These are phyloP conservation scores for Syngnathus scovelli DNA, from an alignment of 2,113 vertebrate species.

Conservation along the genomic window DNA sequence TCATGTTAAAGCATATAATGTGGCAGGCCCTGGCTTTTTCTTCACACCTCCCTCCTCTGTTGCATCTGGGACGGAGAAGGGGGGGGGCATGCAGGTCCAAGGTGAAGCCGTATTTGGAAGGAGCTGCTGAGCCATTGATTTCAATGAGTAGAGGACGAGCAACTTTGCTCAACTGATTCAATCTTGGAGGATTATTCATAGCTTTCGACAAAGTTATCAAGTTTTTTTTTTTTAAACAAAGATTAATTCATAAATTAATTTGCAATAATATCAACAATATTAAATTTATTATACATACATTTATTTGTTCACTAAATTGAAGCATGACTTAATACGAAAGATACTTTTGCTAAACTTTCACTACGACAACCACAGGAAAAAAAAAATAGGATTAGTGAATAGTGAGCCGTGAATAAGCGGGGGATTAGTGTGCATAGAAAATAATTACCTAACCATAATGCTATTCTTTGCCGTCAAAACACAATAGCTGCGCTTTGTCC, in stretches of 20 bases:
- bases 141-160: slow-evolving; percentile 37
- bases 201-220: slow-evolving; percentile 28
- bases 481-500: slow-evolving; percentile 14
- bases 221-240: too few species aligned
- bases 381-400: neutral
- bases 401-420: neutral
- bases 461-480: slow-evolving; percentile 1
- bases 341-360: too few species aligned
- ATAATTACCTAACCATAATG: neutral
- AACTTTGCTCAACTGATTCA: slow-evolving; percentile 57
- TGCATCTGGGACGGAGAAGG: slow-evolving; percentile 11
- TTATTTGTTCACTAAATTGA: too few species aligned
- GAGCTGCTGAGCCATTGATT: slow-evolving; percentile 48
- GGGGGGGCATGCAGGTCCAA: slow-evolving; percentile 65
- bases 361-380: too few species aligned
- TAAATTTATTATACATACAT: too few species aligned
- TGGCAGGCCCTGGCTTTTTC: slow-evolving; percentile 71
- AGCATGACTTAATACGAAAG: too few species aligned
- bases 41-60: slow-evolving; percentile 53
- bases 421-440: neutral
- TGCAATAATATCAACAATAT: too few species aligned
- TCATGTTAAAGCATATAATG: slow-evolving; percentile 97
- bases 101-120: slow-evolving; percentile 79
- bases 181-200: slow-evolving; percentile 23
- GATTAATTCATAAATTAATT: too few species aligned